Evolutionary conservation across 2,113 vertebrate genomes (phyloP).

Genomic region (Gallinago jamesoni): DNA sequence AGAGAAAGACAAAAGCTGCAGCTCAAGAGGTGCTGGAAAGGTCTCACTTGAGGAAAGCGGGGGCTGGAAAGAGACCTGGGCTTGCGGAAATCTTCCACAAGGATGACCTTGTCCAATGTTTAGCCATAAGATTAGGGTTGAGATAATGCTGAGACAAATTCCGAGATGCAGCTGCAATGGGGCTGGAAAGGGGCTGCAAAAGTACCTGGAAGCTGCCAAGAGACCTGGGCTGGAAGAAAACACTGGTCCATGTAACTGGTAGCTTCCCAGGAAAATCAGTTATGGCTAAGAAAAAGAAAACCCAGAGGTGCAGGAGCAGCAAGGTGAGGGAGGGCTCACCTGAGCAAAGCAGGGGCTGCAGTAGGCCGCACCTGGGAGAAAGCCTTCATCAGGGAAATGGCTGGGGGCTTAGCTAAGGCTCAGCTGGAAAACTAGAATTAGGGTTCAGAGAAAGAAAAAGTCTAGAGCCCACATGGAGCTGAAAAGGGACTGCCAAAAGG

Average conservation of each 20-base stretch:
- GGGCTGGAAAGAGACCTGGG: not conserved
- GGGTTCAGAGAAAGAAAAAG: not conserved
- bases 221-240: not conserved
- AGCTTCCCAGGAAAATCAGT: not conserved
- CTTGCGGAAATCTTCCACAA: not conserved
- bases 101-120: not conserved
- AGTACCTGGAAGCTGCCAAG: not conserved
- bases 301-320: not conserved
- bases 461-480: not conserved
- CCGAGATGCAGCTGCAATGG: not conserved
- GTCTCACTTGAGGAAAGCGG: not conserved
- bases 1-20: not conserved
- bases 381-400: not conserved
- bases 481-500: not conserved
- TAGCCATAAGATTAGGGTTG: not conserved
- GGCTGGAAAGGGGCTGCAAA: not conserved
- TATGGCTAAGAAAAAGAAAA: not conserved
- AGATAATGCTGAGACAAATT: not conserved
- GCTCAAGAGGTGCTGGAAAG: not conserved
- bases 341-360: rapidly evolving
- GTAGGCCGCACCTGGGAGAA: not conserved
- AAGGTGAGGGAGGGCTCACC: rapidly evolving
- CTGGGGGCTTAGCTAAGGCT: not conserved
- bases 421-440: not conserved
- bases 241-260: not conserved